A percentile compares a stretch with the other conserved stretches of the same genome.
phyloP scores from a whole-genome alignment of 2,888 invertebrate genomes.

The Erebia ligea region DNA sequence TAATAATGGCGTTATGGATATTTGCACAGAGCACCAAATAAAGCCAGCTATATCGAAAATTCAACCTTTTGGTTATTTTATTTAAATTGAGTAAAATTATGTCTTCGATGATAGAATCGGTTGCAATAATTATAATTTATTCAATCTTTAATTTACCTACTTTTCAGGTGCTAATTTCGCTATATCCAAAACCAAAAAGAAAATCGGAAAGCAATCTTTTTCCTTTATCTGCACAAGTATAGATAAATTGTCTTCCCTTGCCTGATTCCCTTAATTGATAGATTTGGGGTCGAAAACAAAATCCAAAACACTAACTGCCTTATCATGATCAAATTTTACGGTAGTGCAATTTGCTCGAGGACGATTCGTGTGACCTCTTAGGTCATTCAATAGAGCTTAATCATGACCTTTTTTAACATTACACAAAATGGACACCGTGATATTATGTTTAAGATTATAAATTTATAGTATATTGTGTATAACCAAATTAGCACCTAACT shows the following conservation, averaged over 20 bases:
- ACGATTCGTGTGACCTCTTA: background rate
- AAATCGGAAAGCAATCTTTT: too few relatives aligned
- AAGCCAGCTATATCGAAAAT: slow-evolving; percentile 28
- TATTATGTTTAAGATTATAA: background rate
- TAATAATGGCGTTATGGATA: too few relatives aligned
- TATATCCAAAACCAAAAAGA: background rate
- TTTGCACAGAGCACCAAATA: slow-evolving; percentile 26
- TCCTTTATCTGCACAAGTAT: too few relatives aligned
- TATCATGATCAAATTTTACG: too few relatives aligned
- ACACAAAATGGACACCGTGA: background rate
- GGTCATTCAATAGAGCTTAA: background rate
- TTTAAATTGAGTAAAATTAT: too few relatives aligned
- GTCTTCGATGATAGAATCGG: too few relatives aligned
- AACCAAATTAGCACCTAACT: background rate
- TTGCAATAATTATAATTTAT: background rate
- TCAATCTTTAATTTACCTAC: background rate
- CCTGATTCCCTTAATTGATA: too few relatives aligned
- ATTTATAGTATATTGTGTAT: background rate
- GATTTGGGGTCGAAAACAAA: too few relatives aligned
- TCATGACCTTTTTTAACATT: too few relatives aligned
- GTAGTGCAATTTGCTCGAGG: background rate
- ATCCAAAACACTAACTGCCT: too few relatives aligned
- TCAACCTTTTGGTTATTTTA: background rate
- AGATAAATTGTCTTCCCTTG: too few relatives aligned
- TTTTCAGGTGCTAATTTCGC: background rate